phyloP scores from a whole-genome alignment of 2,888 invertebrate genomes.

The Muscina levida region DNA sequence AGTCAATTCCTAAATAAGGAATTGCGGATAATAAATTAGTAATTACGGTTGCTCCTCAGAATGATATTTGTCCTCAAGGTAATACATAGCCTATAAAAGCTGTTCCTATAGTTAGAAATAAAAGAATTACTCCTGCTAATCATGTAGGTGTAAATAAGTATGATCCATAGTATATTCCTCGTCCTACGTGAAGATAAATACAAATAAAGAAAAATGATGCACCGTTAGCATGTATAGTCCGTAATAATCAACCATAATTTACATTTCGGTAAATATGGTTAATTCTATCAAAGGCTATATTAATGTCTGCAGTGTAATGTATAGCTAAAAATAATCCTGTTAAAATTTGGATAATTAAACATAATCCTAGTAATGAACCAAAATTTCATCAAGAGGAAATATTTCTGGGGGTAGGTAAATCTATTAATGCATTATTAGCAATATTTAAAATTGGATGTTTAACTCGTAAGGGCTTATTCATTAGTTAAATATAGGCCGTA shows the following conservation, averaged over 20 bases:
- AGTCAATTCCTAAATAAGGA: slow-evolving; percentile 83
- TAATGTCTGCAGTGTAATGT: slow-evolving; percentile 85
- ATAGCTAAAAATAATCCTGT: slow-evolving; percentile 86
- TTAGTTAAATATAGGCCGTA: slow-evolving; percentile 81
- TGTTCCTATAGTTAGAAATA: slow-evolving; percentile 86
- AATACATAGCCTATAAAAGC: slow-evolving; percentile 90
- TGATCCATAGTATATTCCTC: slow-evolving; percentile 83
- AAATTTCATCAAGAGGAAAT: slow-evolving; percentile 86
- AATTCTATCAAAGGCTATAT: slow-evolving; percentile 84
- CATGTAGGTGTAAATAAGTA: slow-evolving; percentile 83
- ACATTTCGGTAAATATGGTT: slow-evolving; percentile 82
- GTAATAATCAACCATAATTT: slow-evolving; percentile 53
- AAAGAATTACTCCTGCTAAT: slow-evolving; percentile 84
- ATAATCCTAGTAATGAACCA: slow-evolving; percentile 84
- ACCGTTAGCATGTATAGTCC: slow-evolving; percentile 84
- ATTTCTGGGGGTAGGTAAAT: slow-evolving; percentile 83
- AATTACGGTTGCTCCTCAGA: slow-evolving; percentile 90
- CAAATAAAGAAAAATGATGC: slow-evolving; percentile 88
- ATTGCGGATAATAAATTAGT: slow-evolving; percentile 87
- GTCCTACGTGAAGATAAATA: slow-evolving; percentile 85
- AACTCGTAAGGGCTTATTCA: slow-evolving; percentile 81
- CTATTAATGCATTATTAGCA: slow-evolving; percentile 82
- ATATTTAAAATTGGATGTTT: slow-evolving; percentile 82
- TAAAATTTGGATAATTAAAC: slow-evolving; percentile 84
- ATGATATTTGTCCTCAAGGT: slow-evolving; percentile 91